A percentile compares a stretch with the other conserved stretches of the same genome.
Evolutionary conservation across 2,113 vertebrate species (phyloP).

Genomic region (Myotis lucifugus): DNA sequence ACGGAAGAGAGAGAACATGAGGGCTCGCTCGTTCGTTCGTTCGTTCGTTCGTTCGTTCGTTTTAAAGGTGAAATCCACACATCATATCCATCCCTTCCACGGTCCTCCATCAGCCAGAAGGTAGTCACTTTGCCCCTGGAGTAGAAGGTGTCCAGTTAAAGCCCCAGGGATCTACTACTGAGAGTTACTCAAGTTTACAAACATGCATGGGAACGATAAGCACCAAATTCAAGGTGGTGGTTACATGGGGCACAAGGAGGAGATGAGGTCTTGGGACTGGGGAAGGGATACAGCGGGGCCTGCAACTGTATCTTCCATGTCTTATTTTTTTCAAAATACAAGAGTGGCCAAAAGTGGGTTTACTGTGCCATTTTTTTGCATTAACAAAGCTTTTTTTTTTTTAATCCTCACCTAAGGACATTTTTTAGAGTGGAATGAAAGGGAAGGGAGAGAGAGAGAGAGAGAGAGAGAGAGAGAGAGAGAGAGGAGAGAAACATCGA

Average conservation of each 20-base stretch:
- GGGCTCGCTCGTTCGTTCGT: neutral
- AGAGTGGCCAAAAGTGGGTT: neutral
- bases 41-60: neutral
- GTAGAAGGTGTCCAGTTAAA: no score
- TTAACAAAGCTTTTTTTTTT: no score
- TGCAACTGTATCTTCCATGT: no score
- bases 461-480: no score
- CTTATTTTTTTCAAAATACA: neutral
- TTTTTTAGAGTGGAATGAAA: no score
- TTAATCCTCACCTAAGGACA: no score
- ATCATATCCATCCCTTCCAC: rapidly evolving
- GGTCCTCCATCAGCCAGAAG: no score
- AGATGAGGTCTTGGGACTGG: rapidly evolving
- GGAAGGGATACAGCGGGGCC: rapidly evolving
- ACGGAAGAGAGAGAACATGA: neutral
- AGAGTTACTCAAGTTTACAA: neutral
- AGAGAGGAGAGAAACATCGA: no score
- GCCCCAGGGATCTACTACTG: no score
- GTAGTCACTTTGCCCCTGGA: neutral
- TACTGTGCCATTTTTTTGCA: neutral
- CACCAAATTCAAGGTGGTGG: neutral
- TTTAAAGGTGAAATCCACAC: neutral
- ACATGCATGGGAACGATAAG: neutral
- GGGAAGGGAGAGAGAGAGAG: no score
- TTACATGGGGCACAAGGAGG: rapidly evolving